A percentile compares a stretch with the other conserved stretches of the same genome.
Evolutionary conservation across 2,113 vertebrate genomes (phyloP).

Genomic region (Ahaetulla prasina): DNA sequence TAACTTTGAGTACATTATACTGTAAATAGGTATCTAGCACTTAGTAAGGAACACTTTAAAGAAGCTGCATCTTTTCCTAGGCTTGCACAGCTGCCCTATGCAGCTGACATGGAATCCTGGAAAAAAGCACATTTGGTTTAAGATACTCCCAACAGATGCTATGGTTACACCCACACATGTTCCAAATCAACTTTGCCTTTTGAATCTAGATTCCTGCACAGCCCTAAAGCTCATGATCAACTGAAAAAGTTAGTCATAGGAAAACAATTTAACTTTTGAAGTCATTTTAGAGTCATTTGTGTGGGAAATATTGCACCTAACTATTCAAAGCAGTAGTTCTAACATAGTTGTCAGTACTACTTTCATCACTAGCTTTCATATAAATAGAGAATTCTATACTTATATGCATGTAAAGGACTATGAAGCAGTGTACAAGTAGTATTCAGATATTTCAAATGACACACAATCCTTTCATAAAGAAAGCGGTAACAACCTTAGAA

Average conservation of each 20-base stretch:
- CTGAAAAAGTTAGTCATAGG: not conserved
- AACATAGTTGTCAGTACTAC: conserved; percentile 50
- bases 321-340: conserved; percentile 34
- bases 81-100: not conserved
- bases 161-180: not conserved
- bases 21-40: not conserved
- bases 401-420: not conserved
- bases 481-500: not conserved
- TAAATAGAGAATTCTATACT: not conserved
- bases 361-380: conserved; percentile 7
- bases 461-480: not conserved
- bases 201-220: not conserved
- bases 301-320: conserved; percentile 54
- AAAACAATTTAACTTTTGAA: conserved; percentile 1
- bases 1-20: not conserved
- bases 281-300: conserved; percentile 49
- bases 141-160: not conserved
- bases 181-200: not conserved
- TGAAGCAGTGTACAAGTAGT: not conserved
- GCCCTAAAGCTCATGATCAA: not conserved
- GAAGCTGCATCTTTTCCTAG: not conserved
- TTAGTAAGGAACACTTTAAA: not conserved
- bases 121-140: not conserved
- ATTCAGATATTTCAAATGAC: not conserved
- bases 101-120: not conserved